A percentile compares a stretch with the other conserved stretches of the same genome.
These are phyloP conservation scores for Dasysyrphus tricinctus DNA, from an alignment of 2,888 invertebrate species.

Conservation along the genomic window DNA sequence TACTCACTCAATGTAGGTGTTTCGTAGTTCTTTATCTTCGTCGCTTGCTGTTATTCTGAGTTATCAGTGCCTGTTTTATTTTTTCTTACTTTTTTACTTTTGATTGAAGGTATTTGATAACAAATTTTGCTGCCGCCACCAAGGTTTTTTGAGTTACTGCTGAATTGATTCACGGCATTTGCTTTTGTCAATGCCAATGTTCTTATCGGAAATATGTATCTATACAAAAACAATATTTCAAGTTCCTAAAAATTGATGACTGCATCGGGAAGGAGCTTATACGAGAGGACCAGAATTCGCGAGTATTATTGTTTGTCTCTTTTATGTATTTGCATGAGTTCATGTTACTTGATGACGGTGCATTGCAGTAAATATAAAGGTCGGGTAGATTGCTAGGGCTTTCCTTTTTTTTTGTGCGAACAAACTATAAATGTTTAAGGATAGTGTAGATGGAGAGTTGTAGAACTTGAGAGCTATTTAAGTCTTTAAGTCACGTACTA, in stretches of 20 bases:
- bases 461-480: slow-evolving; percentile 12
- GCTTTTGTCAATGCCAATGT: slow-evolving; percentile 55
- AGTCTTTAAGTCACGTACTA: slow-evolving; percentile 9
- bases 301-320: background rate
- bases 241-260: slow-evolving; percentile 13
- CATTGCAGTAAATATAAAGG: slow-evolving; percentile 8
- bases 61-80: slow-evolving; percentile 43
- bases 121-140: slow-evolving; percentile 32
- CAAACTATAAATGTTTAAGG: background rate
- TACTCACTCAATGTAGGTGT: slow-evolving; percentile 47
- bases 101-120: slow-evolving; percentile 55
- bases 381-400: background rate
- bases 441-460: background rate
- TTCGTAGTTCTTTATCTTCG: background rate
- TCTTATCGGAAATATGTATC: slow-evolving; percentile 42
- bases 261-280: slow-evolving; percentile 3
- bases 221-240: background rate
- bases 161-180: slow-evolving; percentile 36
- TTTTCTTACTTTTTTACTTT: background rate
- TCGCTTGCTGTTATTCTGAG: slow-evolving; percentile 4
- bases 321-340: slow-evolving; percentile 8
- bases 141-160: slow-evolving; percentile 10
- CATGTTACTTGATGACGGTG: background rate
- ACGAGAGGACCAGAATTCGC: background rate
- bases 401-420: background rate